These are phyloP conservation scores for Zeus faber DNA, from an alignment of 2,113 vertebrate species.

Conservation along the genomic window DNA sequence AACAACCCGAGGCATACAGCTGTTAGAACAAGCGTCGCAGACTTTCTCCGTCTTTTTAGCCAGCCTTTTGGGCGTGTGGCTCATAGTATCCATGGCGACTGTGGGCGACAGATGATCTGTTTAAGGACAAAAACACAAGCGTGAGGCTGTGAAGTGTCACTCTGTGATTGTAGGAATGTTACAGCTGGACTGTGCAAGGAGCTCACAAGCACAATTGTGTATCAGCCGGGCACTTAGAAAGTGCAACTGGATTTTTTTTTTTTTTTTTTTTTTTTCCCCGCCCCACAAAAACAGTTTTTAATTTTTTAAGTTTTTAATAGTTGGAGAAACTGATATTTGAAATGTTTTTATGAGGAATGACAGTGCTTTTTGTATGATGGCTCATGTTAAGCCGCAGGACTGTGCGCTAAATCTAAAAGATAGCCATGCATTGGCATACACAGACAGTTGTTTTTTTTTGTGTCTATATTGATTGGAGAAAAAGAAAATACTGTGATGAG, in stretches of 20 bases:
- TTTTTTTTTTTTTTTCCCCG: not conserved
- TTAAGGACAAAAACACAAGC: constrained; percentile 7
- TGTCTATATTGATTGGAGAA: no score
- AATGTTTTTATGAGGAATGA: constrained; percentile 36
- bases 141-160: constrained; percentile 21
- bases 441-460: not conserved
- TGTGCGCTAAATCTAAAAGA: not conserved
- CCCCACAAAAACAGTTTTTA: constrained; percentile 29
- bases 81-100: no score
- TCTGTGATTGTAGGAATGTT: constrained; percentile 12
- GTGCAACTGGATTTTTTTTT: no score
- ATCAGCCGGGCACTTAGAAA: not conserved
- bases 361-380: constrained; percentile 38
- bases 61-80: no score
- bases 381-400: constrained; percentile 1
- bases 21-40: constrained; percentile 44
- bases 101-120: not conserved
- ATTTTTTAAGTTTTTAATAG: constrained; percentile 37
- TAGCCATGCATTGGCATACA: constrained; percentile 1
- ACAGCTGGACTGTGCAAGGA: constrained; percentile 45
- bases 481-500: constrained; percentile 8
- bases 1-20: constrained; percentile 57
- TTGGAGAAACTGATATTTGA: constrained; percentile 42
- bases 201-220: constrained; percentile 54
- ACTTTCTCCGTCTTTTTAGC: no score